These are phyloP conservation scores for Copsychus sechellarum DNA, from an alignment of 2,113 vertebrate species.

Conservation along the genomic window DNA sequence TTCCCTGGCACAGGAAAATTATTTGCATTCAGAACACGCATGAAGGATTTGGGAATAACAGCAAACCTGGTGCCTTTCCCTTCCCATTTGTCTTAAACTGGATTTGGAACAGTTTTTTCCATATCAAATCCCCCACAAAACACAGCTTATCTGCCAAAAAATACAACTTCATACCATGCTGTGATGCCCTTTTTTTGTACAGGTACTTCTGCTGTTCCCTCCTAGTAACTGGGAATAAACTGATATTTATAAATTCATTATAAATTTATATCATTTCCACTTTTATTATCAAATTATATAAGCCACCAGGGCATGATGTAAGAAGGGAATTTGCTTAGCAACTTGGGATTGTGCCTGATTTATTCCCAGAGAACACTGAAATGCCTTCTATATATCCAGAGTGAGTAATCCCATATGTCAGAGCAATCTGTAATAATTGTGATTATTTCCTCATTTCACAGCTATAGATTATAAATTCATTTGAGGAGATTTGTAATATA, in stretches of 20 bases:
- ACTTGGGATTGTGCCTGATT: conserved; percentile 16
- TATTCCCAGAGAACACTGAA: conserved; percentile 34
- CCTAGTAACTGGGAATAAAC: background rate
- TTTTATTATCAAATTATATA: background rate
- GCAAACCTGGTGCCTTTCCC: background rate
- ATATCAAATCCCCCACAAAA: background rate
- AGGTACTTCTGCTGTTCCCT: background rate
- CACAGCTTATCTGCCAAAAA: background rate
- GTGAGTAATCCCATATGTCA: conserved; percentile 44
- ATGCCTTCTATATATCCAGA: background rate
- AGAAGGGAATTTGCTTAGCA: conserved; percentile 10
- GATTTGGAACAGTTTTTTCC: background rate
- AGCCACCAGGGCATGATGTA: background rate
- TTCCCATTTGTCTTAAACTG: background rate
- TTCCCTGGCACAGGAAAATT: background rate
- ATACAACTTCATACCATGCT: rapidly evolving
- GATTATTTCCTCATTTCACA: conserved; percentile 2
- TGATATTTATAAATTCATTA: background rate
- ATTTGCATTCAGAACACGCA: no score
- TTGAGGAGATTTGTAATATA: background rate
- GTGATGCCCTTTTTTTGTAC: background rate
- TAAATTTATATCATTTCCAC: background rate
- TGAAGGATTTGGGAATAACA: no score
- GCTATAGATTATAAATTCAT: background rate
- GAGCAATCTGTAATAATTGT: background rate